Conservation (phyloP, 2,113 vertebrate species). For the Passerina amoena region DNA sequence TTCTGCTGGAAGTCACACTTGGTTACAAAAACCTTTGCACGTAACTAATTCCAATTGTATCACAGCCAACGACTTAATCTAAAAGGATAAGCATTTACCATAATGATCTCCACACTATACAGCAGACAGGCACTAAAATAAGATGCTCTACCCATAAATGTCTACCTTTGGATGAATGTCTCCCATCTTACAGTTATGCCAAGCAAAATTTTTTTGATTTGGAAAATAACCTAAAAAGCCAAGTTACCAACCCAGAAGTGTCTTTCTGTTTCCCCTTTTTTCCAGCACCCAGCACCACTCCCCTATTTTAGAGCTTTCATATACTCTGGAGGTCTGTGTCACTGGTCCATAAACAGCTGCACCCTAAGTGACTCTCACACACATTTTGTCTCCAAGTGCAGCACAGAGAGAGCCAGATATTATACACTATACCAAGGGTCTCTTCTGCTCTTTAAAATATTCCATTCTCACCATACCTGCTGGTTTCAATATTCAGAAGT, state of each 20-base stretch:
- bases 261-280: neutral
- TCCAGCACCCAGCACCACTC: neutral
- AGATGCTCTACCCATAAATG: neutral
- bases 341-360: neutral
- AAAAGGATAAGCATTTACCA: neutral
- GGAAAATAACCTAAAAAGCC: neutral
- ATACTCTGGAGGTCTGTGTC: neutral
- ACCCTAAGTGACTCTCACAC: neutral
- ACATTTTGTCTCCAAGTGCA: neutral
- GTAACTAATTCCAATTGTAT: neutral
- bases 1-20: neutral
- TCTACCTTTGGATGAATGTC: neutral
- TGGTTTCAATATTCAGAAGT: conserved; percentile 66
- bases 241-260: neutral
- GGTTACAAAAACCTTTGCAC: neutral
- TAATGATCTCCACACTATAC: neutral
- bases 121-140: neutral
- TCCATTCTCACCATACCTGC: conserved; percentile 48
- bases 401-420: neutral
- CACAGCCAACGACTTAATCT: neutral
- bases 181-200: neutral
- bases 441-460: conserved; percentile 33
- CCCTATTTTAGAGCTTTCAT: neutral
- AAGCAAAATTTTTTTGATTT: neutral
- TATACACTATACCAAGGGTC: neutral